Evolutionary conservation across 2,113 vertebrate genomes (phyloP), one percentile per base, ranked within the genome.

Genomic region (Cervus canadensis): DNA sequence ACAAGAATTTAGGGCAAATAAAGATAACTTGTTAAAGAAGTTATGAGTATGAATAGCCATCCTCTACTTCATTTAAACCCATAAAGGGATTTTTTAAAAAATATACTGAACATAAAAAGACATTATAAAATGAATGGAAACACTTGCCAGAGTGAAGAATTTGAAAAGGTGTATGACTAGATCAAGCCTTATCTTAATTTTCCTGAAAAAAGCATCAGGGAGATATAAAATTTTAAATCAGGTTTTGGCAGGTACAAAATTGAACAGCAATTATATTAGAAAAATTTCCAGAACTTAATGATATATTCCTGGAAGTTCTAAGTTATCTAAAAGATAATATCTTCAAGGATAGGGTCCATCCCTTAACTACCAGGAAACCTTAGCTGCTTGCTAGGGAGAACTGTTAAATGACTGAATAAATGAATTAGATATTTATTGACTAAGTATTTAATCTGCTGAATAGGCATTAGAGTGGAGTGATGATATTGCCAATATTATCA

Each of bases 1-100:
- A 90, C 13, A 93, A 87, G 43, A 97, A 93, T 94, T 76, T 85
- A 91, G 60, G 74, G 21, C 56, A 93, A 97, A 96, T 84, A 83
- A 95, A 96, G 92, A 83, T 67, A 90, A 86, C 28, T 95, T 91
- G 23, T 86, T 91, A 96, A 94, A 97, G 88, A 97, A 94, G 40
- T 88, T 94, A 56, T 1, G 1, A 74, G 30, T 94, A 74, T 89
- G 57, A 93, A 87, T 36, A 97, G 25, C 6, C 64, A 86, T 48
- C 13, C 52, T 79, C 26, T 93, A 76, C 50, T 91, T 93, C 81
- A 91, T 94, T 93, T 95, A 92, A 96, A 62, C n/a, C 21, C 71
- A 84, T 86, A 74, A 95, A 91, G 86, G 54, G 16, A 50, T 78
- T 89, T 87, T 95, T 92, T 95, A 56, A 5, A 60, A 5, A 87